Conservation (phyloP, 1,140 invertebrate species). For the Lordiphosa collinella region DNA sequence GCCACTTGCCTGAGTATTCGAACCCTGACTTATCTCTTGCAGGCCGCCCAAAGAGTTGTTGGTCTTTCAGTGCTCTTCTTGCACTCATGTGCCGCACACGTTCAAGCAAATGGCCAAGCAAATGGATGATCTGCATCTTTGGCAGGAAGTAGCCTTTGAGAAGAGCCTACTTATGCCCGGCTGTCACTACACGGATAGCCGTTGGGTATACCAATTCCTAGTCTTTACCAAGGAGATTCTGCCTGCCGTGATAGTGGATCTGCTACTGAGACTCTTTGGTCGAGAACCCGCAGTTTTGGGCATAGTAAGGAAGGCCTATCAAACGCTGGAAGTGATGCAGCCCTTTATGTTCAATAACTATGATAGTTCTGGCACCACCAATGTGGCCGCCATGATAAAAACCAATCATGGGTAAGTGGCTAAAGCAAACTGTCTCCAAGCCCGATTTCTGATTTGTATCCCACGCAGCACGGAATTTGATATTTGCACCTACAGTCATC, state of each 20-base stretch:
- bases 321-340: conserved; percentile 65
- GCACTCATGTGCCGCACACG: conserved; percentile 32
- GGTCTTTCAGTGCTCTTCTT: conserved; percentile 50
- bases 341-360: conserved; percentile 73
- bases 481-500: conserved; percentile 3
- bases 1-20: no score
- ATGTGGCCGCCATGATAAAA: conserved; percentile 10
- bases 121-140: conserved; percentile 37
- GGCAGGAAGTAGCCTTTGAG: conserved; percentile 38
- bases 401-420: conserved; percentile 16
- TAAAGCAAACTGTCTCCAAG: no score
- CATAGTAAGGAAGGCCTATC: conserved; percentile 49
- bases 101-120: conserved; percentile 40
- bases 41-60: conserved; percentile 36
- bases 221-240: conserved; percentile 58
- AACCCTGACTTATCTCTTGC: not conserved
- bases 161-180: conserved; percentile 51
- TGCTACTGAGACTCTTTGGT: conserved; percentile 31
- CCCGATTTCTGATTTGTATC: not conserved
- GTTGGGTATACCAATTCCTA: conserved; percentile 51
- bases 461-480: conserved; percentile 40
- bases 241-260: conserved; percentile 49
- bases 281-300: conserved; percentile 42
- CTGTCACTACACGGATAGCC: conserved; percentile 43
- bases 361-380: conserved; percentile 46